Conservation (phyloP, 2,797 vertebrate genomes). For the Naso thynnoides region DNA sequence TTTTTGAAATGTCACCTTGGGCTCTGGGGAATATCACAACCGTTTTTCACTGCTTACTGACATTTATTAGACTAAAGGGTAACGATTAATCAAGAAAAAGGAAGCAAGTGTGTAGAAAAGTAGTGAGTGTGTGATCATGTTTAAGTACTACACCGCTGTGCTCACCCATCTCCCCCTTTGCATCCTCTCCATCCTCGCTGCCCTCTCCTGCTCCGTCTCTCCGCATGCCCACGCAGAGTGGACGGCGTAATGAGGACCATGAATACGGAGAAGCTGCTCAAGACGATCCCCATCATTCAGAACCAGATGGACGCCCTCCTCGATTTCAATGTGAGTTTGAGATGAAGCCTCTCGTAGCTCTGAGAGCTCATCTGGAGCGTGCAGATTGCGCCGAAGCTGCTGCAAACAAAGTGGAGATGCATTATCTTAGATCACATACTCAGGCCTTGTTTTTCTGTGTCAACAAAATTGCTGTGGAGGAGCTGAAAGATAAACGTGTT, state of each 20-base stretch:
- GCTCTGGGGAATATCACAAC: too few species aligned
- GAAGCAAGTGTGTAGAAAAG: too few species aligned
- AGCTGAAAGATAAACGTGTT: slow-evolving; percentile 44
- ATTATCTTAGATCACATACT: slow-evolving; percentile 12
- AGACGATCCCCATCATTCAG: slow-evolving; percentile 99
- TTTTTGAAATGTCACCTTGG: too few species aligned
- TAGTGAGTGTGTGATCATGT: neutral
- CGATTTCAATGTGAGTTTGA: slow-evolving; percentile 96
- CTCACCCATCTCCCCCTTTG: slow-evolving; percentile 23
- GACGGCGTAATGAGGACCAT: slow-evolving; percentile 99
- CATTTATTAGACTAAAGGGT: too few species aligned
- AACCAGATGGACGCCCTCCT: slow-evolving; percentile 99
- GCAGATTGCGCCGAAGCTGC: slow-evolving; percentile 21
- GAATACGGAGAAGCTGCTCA: slow-evolving; percentile 99
- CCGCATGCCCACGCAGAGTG: slow-evolving; percentile 84
- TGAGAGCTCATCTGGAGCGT: slow-evolving; percentile 20
- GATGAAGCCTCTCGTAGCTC: slow-evolving; percentile 47
- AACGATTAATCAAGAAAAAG: too few species aligned
- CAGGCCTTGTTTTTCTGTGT: slow-evolving; percentile 23
- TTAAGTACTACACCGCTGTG: neutral
- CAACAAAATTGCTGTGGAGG: slow-evolving; percentile 29
- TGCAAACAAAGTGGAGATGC: slow-evolving; percentile 18
- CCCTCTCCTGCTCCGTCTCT: slow-evolving; percentile 27
- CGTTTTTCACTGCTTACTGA: too few species aligned
- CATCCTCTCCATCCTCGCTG: neutral